Evolutionary conservation across 1,140 invertebrate genomes (phyloP).

Genomic region (Meloidogyne floridensis): DNA sequence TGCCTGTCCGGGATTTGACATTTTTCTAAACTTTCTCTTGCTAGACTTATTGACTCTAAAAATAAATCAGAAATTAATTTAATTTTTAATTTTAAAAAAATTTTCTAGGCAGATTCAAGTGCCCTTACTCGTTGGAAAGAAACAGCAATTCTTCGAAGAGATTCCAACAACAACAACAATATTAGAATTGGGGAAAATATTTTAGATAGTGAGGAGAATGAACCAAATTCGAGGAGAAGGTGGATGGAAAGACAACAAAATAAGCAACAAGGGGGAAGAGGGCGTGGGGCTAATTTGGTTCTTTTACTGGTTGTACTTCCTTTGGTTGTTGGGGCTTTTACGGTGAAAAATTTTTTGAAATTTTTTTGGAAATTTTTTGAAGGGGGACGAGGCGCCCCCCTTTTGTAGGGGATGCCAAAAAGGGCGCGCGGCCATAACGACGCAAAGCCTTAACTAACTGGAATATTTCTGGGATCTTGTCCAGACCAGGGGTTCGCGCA

Average conservation of each 20-base stretch:
- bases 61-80: background rate
- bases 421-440: too few species aligned
- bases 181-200: background rate
- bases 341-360: background rate
- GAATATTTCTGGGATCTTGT: too few species aligned
- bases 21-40: too few species aligned
- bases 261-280: background rate
- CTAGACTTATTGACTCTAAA: too few species aligned
- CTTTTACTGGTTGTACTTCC: constrained; percentile 27
- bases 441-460: too few species aligned
- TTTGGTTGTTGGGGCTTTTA: constrained; percentile 27
- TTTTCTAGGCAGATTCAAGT: background rate
- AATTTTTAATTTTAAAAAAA: background rate
- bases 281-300: constrained; percentile 12
- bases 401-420: too few species aligned
- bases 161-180: background rate
- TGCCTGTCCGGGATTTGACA: too few species aligned
- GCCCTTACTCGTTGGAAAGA: constrained; percentile 1
- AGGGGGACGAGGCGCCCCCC: too few species aligned
- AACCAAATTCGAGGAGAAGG: background rate
- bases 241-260: constrained; percentile 11
- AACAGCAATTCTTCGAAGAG: background rate
- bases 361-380: background rate
- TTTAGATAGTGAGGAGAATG: background rate
- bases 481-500: too few species aligned